A percentile compares a stretch with the other conserved stretches of the same genome.
These are phyloP conservation scores for Aurelia sp. DNA, from an alignment of 30 jellyfish, hydroid and myxozoan genomes.

Conservation along the genomic window DNA sequence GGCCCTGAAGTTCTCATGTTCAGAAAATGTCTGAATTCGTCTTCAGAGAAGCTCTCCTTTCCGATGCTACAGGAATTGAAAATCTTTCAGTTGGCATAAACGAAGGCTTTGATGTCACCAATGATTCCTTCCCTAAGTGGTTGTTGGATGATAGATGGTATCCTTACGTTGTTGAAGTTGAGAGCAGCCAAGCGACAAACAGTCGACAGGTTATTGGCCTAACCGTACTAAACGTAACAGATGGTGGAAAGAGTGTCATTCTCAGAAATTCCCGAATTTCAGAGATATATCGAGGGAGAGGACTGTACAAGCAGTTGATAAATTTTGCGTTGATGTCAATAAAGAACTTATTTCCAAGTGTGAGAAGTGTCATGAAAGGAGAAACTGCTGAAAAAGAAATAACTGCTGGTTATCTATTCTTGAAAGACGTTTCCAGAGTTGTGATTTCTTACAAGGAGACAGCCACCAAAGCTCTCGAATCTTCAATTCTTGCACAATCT, in stretches of 20 bases:
- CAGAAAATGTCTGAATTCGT: too few relatives aligned
- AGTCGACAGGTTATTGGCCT: constrained; percentile 42
- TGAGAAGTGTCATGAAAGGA: neutral
- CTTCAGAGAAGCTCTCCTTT: too few relatives aligned
- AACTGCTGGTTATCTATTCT: too few relatives aligned
- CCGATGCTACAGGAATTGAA: constrained; percentile 21
- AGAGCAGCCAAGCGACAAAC: neutral
- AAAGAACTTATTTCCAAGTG: neutral
- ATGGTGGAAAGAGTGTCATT: constrained; percentile 39
- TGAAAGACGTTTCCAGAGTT: neutral
- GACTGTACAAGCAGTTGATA: constrained; percentile 5
- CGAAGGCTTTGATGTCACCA: constrained; percentile 32
- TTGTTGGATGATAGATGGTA: constrained; percentile 36
- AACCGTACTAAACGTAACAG: constrained; percentile 39
- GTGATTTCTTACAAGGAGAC: neutral
- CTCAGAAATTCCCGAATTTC: constrained; percentile 58
- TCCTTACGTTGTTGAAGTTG: constrained; percentile 41
- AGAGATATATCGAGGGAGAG: constrained; percentile 23
- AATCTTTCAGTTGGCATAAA: constrained; percentile 24
- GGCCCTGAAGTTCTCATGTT: too few relatives aligned
- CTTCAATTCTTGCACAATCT: too few relatives aligned
- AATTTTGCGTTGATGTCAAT: constrained; percentile 1
- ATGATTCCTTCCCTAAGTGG: constrained; percentile 47
- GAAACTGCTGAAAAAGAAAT: too few relatives aligned
- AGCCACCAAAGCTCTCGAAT: neutral